Conservation (phyloP, 2,113 vertebrate species). For the Platycercus adscitus region DNA sequence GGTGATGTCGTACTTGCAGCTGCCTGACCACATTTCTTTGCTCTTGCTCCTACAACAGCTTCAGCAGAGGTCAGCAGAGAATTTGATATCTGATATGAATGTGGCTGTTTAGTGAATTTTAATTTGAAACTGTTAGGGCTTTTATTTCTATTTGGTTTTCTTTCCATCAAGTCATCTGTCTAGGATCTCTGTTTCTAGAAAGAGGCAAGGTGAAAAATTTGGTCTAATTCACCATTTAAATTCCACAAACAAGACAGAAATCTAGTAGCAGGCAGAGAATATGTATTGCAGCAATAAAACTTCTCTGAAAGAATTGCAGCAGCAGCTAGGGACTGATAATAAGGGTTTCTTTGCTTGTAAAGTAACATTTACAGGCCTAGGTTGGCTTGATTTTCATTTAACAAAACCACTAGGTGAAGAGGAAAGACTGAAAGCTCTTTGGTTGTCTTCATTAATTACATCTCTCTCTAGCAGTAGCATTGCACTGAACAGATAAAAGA, state of each 20-base stretch:
- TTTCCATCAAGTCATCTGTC: constrained; percentile 35
- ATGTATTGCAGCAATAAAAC: constrained; percentile 64
- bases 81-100: neutral
- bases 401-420: constrained; percentile 39
- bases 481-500: constrained; percentile 19
- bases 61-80: constrained; percentile 48
- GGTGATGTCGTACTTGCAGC: neutral
- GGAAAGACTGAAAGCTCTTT: constrained; percentile 36
- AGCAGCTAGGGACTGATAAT: constrained; percentile 50
- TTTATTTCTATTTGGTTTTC: constrained; percentile 40
- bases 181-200: constrained; percentile 16
- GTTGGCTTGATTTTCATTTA: constrained; percentile 50
- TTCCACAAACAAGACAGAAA: constrained; percentile 68
- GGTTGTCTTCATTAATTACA: constrained; percentile 31
- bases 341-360: neutral
- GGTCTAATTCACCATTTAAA: constrained; percentile 62
- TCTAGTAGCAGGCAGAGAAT: constrained; percentile 48
- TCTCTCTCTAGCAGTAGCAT: neutral
- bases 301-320: constrained; percentile 39
- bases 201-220: constrained; percentile 28
- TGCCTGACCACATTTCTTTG: neutral
- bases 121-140: neutral
- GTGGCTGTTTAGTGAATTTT: neutral
- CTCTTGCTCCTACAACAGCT: neutral
- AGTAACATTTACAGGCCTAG: constrained; percentile 6